phyloP scores from a whole-genome alignment of 1,140 invertebrate species.

The Lethrus apterus region DNA sequence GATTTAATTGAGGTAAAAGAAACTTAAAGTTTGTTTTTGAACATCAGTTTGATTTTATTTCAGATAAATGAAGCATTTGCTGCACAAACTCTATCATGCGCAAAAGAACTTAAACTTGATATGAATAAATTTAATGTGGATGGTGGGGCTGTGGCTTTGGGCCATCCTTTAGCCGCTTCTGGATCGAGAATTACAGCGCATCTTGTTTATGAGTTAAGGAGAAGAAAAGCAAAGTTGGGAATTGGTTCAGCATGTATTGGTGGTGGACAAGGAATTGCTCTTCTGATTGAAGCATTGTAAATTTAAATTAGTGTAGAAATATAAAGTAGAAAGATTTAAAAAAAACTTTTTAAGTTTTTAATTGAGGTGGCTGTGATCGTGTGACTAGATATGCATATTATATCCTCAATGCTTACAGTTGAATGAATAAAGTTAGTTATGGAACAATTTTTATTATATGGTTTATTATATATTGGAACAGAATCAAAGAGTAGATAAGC shows the following conservation, averaged over 20 bases:
- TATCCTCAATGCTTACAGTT: no score
- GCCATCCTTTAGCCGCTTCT: conserved; percentile 91
- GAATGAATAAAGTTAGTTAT: no score
- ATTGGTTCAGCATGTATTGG: conserved; percentile 97
- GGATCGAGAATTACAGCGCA: conserved; percentile 91
- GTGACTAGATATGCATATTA: no score
- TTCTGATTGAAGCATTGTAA: conserved; percentile 74
- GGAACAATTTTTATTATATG: no score
- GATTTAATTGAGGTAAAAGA: conserved; percentile 91
- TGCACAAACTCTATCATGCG: conserved; percentile 84
- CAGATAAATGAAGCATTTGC: conserved; percentile 97
- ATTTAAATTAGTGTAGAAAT: no score
- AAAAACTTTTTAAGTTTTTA: no score
- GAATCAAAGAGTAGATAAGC: no score
- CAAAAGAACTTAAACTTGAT: conserved; percentile 78
- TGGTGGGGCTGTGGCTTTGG: conserved; percentile 96
- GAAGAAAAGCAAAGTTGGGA: conserved; percentile 75
- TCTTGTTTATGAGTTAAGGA: conserved; percentile 85
- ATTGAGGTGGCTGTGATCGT: no score
- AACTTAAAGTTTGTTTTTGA: no score
- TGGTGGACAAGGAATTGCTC: conserved; percentile 95
- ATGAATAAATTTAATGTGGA: conserved; percentile 86
- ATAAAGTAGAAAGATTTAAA: no score
- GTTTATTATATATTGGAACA: no score
- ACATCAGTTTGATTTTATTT: no score